Conservation (phyloP, 2,797 vertebrate genomes). For the Macrochelys suwanniensis region DNA sequence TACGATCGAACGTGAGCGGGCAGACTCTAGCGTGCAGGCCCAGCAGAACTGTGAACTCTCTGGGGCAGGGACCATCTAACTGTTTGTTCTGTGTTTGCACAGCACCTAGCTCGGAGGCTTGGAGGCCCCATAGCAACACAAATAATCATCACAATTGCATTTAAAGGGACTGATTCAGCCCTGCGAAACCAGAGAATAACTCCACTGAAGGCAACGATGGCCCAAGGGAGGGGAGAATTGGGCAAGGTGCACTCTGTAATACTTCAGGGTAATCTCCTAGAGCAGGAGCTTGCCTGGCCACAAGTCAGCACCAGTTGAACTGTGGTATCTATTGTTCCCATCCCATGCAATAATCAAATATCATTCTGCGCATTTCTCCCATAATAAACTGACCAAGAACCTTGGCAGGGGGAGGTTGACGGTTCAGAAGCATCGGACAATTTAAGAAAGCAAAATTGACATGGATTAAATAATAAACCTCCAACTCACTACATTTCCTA, state of each 20-base stretch:
- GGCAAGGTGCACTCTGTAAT: rapidly evolving
- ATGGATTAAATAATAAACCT: slow-evolving; percentile 44
- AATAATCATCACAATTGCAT: neutral
- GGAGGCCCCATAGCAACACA: neutral
- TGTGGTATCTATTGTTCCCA: neutral
- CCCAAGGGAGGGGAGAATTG: neutral
- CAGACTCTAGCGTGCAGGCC: neutral
- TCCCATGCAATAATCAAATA: neutral
- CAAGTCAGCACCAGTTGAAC: rapidly evolving
- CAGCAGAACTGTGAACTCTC: neutral
- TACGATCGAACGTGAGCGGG: neutral
- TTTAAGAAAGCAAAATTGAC: neutral
- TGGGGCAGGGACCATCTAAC: neutral
- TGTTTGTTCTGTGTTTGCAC: neutral
- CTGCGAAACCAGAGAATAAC: neutral
- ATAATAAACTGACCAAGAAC: neutral
- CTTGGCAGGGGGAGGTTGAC: rapidly evolving
- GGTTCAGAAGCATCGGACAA: neutral
- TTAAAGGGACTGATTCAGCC: neutral
- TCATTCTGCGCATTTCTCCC: rapidly evolving
- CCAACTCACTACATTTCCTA: neutral
- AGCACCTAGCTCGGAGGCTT: neutral
- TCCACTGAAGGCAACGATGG: rapidly evolving
- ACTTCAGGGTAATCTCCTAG: neutral
- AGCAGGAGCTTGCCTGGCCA: rapidly evolving